Percentiles rank a stretch among this genome's conserved stretches.
Evolutionary conservation across 2,797 vertebrate genomes (phyloP).

Genomic region (Chrysolophus pictus): DNA sequence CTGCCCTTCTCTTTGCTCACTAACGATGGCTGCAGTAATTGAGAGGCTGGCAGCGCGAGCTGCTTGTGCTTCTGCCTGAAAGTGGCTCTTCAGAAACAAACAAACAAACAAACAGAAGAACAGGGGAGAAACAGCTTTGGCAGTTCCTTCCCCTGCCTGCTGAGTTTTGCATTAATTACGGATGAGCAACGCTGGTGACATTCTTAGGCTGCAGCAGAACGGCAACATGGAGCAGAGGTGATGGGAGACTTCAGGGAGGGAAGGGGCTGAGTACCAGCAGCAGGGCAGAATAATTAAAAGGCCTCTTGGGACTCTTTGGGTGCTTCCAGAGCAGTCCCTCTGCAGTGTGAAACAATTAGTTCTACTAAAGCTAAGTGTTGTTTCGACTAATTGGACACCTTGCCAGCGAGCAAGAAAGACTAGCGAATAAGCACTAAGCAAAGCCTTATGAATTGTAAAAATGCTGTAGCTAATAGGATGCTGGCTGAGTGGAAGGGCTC

Average conservation of each 20-base stretch:
- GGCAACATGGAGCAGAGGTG: background rate
- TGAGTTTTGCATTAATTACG: background rate
- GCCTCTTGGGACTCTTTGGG: constrained; percentile 11
- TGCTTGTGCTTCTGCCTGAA: fast-evolving
- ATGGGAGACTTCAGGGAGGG: background rate
- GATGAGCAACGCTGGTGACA: background rate
- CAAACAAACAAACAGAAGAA: background rate
- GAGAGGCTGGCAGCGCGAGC: background rate
- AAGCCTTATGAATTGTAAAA: constrained; percentile 8
- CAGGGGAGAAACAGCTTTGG: background rate
- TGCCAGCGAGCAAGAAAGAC: background rate
- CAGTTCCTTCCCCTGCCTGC: background rate
- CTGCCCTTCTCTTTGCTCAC: background rate
- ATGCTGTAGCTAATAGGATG: constrained; percentile 9
- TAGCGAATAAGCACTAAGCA: constrained; percentile 1
- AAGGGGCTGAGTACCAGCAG: background rate
- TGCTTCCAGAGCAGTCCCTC: fast-evolving
- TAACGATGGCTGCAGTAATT: background rate
- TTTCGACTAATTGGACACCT: constrained; percentile 42
- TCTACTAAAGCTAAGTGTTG: background rate
- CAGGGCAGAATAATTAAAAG: constrained; percentile 11
- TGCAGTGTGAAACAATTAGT: background rate
- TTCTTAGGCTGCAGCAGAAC: background rate
- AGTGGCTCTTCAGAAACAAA: background rate
- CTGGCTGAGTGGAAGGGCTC: background rate